Evolutionary conservation across 2,888 invertebrate species (phyloP), one percentile per base, ranked within the genome.

Genomic region (Ariolimax columbianus): DNA sequence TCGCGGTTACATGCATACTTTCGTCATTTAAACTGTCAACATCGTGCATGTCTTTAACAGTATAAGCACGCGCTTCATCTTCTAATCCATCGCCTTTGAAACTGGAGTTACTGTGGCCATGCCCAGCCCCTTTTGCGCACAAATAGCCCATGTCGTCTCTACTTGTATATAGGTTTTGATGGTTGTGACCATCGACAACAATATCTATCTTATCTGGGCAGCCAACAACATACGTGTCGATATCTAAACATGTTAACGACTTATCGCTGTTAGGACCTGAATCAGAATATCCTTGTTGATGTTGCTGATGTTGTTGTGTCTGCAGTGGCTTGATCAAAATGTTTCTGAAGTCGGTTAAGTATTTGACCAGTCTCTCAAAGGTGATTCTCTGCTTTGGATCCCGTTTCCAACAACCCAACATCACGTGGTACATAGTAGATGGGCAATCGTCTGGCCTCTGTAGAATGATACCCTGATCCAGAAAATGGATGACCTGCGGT

Each of bases 381-480:
- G 95, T 95, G 75, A 96, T 95, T 80, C 97, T 95, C 89, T 97
- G 96, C 82, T 96, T 95, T 0, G 97, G 97, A 90, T 97, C 97
- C 0, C 96, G 96, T 91, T 96, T 91, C 94, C 94, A 94, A 85
- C 94, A 94, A 40, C 93, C 93, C 30, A 94, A 86, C 93, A 94
- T 93, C 86, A 94, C 90, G 89, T 93, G 92, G 88, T 94, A 94
- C 19, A 94, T 89, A 14, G 92, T 91, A 11, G 92, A 91, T 3
- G 94, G 93, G 85, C 94, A 94, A 47, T 91, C 92, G 87, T 97
- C 96, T 0, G 97, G 97, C 0, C 97, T 96, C 55, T 96, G 96
- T 79, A 97, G 94, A 92, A 97, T 96, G 86, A 97, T 97, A 6
- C 97, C 97, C 91, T 96, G 96, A 33, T 97, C 95, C 87, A 97